These are phyloP conservation scores for Muraenolepis orangiensis DNA, from an alignment of 2,797 vertebrate genomes.

Conservation along the genomic window DNA sequence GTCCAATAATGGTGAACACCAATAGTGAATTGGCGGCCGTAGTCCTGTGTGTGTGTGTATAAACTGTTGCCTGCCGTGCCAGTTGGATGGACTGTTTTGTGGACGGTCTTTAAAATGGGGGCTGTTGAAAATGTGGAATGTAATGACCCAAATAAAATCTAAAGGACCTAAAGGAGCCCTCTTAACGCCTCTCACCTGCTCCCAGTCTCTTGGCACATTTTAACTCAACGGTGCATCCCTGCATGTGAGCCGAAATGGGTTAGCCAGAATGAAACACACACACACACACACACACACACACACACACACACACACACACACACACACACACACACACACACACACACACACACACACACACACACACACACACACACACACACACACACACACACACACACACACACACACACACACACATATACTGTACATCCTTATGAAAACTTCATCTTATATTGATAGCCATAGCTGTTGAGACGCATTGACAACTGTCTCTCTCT, in stretches of 20 bases:
- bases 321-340: background rate
- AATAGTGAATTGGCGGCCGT: background rate
- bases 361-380: background rate
- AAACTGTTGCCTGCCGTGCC: background rate
- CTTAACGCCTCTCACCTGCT: no score
- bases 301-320: background rate
- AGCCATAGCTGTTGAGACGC: background rate
- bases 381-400: background rate
- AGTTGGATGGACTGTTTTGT: no score
- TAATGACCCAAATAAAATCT: no score
- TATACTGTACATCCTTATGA: no score
- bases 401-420: background rate
- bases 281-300: background rate
- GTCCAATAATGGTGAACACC: background rate
- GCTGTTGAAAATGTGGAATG: no score
- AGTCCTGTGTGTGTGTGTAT: background rate
- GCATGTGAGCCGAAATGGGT: background rate
- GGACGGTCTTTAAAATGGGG: no score
- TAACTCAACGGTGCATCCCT: background rate
- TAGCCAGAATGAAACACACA: background rate
- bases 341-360: background rate
- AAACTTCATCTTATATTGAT: background rate
- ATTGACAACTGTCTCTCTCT: background rate
- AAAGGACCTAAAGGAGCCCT: no score
- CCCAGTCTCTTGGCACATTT: no score